phyloP scores from a whole-genome alignment of 2,113 vertebrate genomes.

The Elachura formosa region DNA sequence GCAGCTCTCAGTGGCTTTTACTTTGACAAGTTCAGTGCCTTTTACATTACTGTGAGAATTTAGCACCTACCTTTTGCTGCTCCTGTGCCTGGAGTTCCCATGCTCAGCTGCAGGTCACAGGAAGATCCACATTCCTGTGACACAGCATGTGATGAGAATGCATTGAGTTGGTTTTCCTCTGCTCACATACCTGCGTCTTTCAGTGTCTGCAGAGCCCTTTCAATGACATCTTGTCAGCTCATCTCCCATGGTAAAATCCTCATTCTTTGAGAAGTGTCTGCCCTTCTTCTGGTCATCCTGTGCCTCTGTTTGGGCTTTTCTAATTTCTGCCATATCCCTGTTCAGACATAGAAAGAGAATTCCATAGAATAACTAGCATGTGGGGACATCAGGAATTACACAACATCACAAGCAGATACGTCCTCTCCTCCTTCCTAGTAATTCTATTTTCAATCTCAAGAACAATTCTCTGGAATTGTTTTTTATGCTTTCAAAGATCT shows the following conservation, averaged over 20 bases:
- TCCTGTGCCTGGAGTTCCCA: accelerated
- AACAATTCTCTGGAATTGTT: accelerated
- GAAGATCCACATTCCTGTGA: not conserved
- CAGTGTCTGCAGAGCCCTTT: not conserved
- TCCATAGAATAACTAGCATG: not conserved
- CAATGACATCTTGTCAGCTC: not conserved
- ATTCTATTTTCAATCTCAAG: not conserved
- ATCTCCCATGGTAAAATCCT: not conserved
- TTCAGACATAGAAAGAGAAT: not conserved
- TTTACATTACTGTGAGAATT: not conserved
- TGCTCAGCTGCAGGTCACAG: accelerated
- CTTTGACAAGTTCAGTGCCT: not conserved
- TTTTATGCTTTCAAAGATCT: not conserved
- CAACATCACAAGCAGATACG: not conserved
- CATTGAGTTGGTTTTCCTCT: not conserved
- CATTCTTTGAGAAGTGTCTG: not conserved
- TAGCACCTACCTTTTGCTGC: not conserved
- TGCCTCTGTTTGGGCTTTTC: not conserved
- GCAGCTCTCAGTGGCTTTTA: not conserved
- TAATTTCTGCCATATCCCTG: not conserved
- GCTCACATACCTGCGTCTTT: accelerated
- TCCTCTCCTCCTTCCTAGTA: not conserved
- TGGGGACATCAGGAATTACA: not conserved
- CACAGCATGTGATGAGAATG: not conserved
- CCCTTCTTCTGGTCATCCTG: not conserved